Evolutionary conservation across 2,797 vertebrate species (phyloP).

Genomic region (Jordanella pulchra): DNA sequence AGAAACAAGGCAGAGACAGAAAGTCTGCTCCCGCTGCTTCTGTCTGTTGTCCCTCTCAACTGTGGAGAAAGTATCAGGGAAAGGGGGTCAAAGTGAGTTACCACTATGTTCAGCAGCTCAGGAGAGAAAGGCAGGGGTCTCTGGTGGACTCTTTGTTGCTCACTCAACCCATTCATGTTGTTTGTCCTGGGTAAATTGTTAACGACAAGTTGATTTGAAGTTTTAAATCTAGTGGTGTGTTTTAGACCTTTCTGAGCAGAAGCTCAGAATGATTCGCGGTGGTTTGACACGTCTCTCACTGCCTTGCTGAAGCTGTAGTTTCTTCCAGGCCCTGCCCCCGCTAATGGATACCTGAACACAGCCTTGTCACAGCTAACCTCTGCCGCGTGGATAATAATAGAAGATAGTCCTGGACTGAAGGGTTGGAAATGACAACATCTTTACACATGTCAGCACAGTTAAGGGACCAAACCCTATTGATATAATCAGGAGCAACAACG

Average conservation of each 20-base stretch:
- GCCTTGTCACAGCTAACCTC: neutral
- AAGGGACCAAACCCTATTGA: neutral
- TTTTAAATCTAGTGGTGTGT: neutral
- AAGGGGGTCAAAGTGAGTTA: neutral
- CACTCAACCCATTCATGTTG: constrained; percentile 9
- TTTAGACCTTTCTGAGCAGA: neutral
- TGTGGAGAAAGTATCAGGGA: neutral
- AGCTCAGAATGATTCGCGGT: constrained; percentile 3
- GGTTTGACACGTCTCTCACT: neutral
- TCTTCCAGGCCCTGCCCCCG: neutral
- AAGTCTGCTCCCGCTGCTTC: constrained; percentile 2
- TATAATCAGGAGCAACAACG: neutral
- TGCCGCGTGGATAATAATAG: neutral
- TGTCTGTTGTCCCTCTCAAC: neutral
- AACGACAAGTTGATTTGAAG: neutral
- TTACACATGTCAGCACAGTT: neutral
- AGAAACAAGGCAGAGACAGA: constrained; percentile 3
- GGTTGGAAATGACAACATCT: neutral
- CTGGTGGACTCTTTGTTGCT: neutral
- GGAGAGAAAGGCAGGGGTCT: constrained; percentile 4
- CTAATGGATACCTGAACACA: neutral
- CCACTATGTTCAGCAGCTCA: neutral
- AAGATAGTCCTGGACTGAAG: neutral
- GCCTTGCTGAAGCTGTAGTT: constrained; percentile 19
- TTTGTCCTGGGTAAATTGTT: neutral